A percentile compares a stretch with the other conserved stretches of the same genome.
phyloP scores from a whole-genome alignment of 2,113 vertebrate species.

The Tetrao urogallus region DNA sequence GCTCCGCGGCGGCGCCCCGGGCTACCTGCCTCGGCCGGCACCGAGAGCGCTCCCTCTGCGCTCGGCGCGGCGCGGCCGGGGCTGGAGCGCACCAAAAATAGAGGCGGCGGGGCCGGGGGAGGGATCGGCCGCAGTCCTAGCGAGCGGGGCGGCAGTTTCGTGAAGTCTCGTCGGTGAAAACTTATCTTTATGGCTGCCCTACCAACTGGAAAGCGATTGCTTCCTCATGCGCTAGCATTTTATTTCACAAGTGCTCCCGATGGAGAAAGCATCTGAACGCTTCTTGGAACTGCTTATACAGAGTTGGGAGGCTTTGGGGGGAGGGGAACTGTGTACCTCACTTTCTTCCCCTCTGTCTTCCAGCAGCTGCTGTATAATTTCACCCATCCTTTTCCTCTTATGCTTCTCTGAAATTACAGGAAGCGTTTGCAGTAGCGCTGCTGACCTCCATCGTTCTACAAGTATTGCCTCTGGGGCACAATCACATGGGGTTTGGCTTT shows the following conservation, averaged over 20 bases:
- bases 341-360: neutral
- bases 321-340: neutral
- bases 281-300: neutral
- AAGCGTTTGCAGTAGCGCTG: conserved; percentile 37
- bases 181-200: neutral
- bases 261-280: neutral
- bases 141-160: neutral
- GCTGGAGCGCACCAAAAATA: neutral
- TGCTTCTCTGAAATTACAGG: conserved; percentile 49
- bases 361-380: conserved; percentile 57
- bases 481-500: conserved; percentile 40
- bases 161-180: neutral
- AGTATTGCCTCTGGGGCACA: conserved; percentile 42
- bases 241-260: neutral
- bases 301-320: conserved; percentile 4
- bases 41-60: neutral
- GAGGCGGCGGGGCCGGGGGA: neutral
- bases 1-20: conserved; percentile 44
- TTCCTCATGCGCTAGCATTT: neutral
- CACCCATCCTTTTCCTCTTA: conserved; percentile 34
- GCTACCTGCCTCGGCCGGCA: conserved; percentile 49
- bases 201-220: neutral
- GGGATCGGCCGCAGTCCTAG: neutral
- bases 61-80: neutral
- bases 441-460: conserved; percentile 37